Evolutionary conservation across 2,113 vertebrate genomes (phyloP).

Genomic region (Myrmecobius fasciatus): DNA sequence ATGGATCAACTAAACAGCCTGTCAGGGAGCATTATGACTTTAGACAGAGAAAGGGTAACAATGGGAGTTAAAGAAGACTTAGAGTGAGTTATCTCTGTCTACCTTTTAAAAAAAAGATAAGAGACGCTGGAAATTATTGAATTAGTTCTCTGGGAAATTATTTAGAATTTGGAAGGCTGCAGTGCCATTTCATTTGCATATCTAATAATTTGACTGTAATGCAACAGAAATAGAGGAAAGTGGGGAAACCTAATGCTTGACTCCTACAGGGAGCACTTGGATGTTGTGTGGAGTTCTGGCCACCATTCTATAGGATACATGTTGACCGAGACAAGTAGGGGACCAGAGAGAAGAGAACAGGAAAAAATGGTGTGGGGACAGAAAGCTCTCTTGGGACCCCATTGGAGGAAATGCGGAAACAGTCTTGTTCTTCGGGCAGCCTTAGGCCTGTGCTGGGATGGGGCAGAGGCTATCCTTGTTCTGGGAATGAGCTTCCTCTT

Average conservation of each 20-base stretch:
- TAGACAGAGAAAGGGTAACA: rapidly evolving
- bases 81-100: not conserved
- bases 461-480: not conserved
- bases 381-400: not conserved
- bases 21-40: rapidly evolving
- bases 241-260: not conserved
- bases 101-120: not conserved
- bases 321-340: not conserved
- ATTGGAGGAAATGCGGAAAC: not conserved
- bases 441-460: not conserved
- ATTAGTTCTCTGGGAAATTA: not conserved
- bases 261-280: not conserved
- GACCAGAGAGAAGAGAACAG: not conserved
- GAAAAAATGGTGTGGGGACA: not conserved
- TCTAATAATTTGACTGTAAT: not conserved
- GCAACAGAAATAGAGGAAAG: not conserved
- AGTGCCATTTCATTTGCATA: not conserved
- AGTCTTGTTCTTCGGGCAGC: too few species aligned
- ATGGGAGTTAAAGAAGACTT: rapidly evolving
- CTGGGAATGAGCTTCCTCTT: not conserved
- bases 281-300: not conserved
- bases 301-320: not conserved
- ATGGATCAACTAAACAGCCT: rapidly evolving
- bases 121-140: not conserved
- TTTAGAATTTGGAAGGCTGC: not conserved